Evolutionary conservation across 2,888 invertebrate genomes (phyloP).

Genomic region (Cantharis lateralis): DNA sequence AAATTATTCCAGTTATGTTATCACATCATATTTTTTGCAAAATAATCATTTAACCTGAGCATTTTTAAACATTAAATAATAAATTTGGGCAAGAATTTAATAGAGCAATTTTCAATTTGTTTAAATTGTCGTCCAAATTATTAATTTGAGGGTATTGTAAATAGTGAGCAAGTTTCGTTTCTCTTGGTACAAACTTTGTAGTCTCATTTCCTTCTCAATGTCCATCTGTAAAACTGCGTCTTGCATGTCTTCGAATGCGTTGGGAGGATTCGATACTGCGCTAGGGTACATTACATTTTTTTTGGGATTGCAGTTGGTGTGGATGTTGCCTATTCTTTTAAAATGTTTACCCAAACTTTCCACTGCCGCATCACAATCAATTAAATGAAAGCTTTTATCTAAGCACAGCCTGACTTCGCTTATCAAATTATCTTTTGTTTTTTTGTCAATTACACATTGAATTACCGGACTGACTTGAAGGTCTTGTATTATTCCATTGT

Average conservation of each 20-base stretch:
- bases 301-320: constrained; percentile 65
- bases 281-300: constrained; percentile 64
- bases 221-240: not conserved
- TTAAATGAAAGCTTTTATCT: constrained; percentile 65
- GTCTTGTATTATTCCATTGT: constrained; percentile 59
- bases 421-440: constrained; percentile 63
- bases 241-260: not conserved
- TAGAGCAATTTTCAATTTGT: not conserved
- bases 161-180: constrained; percentile 17
- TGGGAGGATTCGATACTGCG: constrained; percentile 50
- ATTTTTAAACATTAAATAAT: not conserved
- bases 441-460: constrained; percentile 66
- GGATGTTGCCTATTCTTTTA: constrained; percentile 45
- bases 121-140: constrained; percentile 34
- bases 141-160: constrained; percentile 27
- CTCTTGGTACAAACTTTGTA: not conserved
- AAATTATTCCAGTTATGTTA: not conserved
- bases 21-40: not conserved
- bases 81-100: not conserved
- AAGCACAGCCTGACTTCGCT: constrained; percentile 78
- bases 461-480: constrained; percentile 66
- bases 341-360: constrained; percentile 31
- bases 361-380: constrained; percentile 67
- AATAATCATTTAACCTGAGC: not conserved
- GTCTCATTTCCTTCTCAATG: not conserved